phyloP scores from a whole-genome alignment of 2,888 invertebrate genomes.

The Tupiocoris notatus region DNA sequence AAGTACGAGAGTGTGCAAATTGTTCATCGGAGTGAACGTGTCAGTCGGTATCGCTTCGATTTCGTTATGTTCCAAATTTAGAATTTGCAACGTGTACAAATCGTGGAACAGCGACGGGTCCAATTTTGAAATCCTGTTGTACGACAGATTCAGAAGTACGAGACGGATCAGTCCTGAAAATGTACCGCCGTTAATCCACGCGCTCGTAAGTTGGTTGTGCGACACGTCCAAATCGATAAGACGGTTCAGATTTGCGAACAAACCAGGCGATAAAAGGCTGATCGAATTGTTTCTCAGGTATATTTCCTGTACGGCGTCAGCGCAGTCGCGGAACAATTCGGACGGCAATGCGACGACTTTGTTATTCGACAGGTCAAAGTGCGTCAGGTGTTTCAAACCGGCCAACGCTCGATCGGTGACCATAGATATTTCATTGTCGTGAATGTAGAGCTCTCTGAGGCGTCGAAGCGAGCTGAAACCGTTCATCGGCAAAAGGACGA shows the following conservation, averaged over 20 bases:
- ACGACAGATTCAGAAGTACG: conserved; percentile 80
- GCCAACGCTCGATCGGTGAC: conserved; percentile 79
- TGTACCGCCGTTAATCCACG: conserved; percentile 81
- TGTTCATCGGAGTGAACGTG: conserved; percentile 87
- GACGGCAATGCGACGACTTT: conserved; percentile 84
- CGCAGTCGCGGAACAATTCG: conserved; percentile 76
- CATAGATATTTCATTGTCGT: conserved; percentile 86
- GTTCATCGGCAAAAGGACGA: conserved; percentile 76
- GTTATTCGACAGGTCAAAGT: conserved; percentile 86
- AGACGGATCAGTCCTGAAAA: conserved; percentile 85
- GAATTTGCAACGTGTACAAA: conserved; percentile 78
- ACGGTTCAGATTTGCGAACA: conserved; percentile 81
- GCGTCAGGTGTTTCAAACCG: conserved; percentile 76
- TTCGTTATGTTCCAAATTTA: conserved; percentile 81
- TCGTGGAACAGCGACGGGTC: conserved; percentile 82
- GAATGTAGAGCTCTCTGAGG: conserved; percentile 75
- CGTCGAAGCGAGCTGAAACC: conserved; percentile 78
- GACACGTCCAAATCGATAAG: conserved; percentile 80
- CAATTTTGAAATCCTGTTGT: conserved; percentile 77
- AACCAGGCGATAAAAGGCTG: conserved; percentile 76
- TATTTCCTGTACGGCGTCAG: conserved; percentile 79
- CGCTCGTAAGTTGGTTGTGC: conserved; percentile 79
- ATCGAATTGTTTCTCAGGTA: conserved; percentile 90
- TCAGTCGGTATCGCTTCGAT: conserved; percentile 81
- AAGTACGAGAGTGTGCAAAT: conserved; percentile 82